Evolutionary conservation across 2,113 vertebrate species (phyloP).

Genomic region (Microcebus tavaratra): DNA sequence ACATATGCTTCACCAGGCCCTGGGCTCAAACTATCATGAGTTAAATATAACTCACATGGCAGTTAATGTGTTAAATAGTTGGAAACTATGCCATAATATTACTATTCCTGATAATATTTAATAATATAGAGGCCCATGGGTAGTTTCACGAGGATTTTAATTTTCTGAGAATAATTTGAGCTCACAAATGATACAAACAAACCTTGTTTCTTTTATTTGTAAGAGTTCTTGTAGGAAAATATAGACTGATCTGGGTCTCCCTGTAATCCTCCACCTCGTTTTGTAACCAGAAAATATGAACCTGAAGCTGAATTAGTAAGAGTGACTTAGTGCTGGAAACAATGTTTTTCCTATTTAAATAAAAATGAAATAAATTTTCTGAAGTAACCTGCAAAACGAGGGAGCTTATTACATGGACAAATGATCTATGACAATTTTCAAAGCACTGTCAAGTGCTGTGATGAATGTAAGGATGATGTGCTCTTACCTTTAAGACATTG

Average conservation of each 20-base stretch:
- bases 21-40: too few relatives aligned
- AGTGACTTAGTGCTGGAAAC: not conserved
- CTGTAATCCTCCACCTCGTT: too few relatives aligned
- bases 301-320: not conserved
- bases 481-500: not conserved
- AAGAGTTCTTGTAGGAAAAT: not conserved
- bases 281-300: not conserved
- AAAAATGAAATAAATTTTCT: not conserved
- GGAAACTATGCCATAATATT: not conserved
- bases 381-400: not conserved
- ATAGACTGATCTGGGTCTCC: not conserved
- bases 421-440: not conserved
- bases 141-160: not conserved
- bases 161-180: not conserved
- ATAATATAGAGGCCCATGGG: not conserved
- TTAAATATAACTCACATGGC: too few relatives aligned
- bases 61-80: not conserved
- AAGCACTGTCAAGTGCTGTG: not conserved
- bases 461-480: not conserved
- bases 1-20: too few relatives aligned
- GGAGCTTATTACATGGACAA: not conserved
- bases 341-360: not conserved
- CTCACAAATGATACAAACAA: not conserved
- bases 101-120: not conserved
- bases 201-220: not conserved